phyloP scores from a whole-genome alignment of 1,140 invertebrate genomes.

The Heliconius eleuchia region DNA sequence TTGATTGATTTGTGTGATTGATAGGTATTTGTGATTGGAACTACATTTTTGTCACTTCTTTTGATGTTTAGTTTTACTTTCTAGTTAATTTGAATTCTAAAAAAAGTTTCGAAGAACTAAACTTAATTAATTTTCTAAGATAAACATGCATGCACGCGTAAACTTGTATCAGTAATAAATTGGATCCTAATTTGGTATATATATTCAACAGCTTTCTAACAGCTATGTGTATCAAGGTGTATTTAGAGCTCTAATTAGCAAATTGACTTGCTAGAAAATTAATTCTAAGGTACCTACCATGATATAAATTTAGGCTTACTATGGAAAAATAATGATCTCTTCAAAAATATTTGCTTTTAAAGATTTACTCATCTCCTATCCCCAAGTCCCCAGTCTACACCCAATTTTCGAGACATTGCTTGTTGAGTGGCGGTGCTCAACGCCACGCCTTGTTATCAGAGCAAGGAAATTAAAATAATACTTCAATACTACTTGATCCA shows the following conservation, averaged over 20 bases:
- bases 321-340: too few relatives aligned
- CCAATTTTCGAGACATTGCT: too few relatives aligned
- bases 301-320: neutral
- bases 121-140: neutral
- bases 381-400: too few relatives aligned
- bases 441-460: too few relatives aligned
- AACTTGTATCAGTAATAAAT: neutral
- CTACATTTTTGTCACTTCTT: slow-evolving; percentile 1
- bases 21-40: neutral
- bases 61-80: slow-evolving; percentile 14
- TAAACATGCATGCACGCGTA: neutral
- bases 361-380: too few relatives aligned
- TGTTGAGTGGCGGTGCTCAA: too few relatives aligned
- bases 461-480: too few relatives aligned
- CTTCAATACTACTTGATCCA: too few relatives aligned
- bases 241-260: neutral
- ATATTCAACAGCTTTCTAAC: slow-evolving; percentile 1
- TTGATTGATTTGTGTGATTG: slow-evolving; percentile 10
- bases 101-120: neutral
- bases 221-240: neutral
- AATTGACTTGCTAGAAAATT: neutral
- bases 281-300: neutral
- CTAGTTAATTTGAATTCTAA: slow-evolving; percentile 23
- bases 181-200: neutral
- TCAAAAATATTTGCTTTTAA: too few relatives aligned